Evolutionary conservation across 2,888 invertebrate species (phyloP).

Genomic region (Melieria picta): DNA sequence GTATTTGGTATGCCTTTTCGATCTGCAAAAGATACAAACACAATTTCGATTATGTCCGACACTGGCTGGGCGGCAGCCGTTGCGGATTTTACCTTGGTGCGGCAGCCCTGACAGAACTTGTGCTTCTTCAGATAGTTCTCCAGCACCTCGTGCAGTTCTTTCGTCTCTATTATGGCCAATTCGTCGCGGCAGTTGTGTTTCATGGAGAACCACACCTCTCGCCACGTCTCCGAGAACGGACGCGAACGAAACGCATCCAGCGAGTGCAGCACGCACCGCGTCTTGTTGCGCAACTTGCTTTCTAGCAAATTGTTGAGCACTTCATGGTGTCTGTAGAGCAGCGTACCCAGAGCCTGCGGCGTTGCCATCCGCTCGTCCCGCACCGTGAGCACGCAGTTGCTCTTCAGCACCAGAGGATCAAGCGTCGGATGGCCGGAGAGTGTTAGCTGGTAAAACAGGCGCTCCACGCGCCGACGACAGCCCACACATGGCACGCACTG

Average conservation of each 20-base stretch:
- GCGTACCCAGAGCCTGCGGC: conserved; percentile 82
- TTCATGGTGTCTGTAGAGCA: conserved; percentile 87
- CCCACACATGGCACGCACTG: conserved; percentile 95
- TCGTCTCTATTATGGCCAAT: conserved; percentile 87
- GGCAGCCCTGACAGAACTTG: conserved; percentile 92
- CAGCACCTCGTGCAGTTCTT: conserved; percentile 83
- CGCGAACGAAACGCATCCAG: conserved; percentile 86
- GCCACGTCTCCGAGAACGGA: conserved; percentile 79
- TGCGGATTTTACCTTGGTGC: conserved; percentile 79
- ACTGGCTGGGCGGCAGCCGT: not conserved
- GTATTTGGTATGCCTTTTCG: conserved; percentile 82
- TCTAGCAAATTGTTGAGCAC: conserved; percentile 81
- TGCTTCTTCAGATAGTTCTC: conserved; percentile 93
- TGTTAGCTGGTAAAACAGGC: conserved; percentile 85
- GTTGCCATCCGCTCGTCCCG: conserved; percentile 81
- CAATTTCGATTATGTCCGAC: not conserved
- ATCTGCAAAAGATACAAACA: conserved; percentile 65
- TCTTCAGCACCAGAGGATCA: conserved; percentile 84
- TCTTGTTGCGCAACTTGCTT: conserved; percentile 87
- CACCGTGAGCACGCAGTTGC: conserved; percentile 81
- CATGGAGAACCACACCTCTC: conserved; percentile 88
- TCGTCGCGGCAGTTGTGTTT: conserved; percentile 82
- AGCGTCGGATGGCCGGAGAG: conserved; percentile 87
- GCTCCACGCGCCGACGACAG: conserved; percentile 90
- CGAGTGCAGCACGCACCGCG: conserved; percentile 88